Conservation (phyloP, 1,140 invertebrate genomes). For the Apocrypta bakeri region DNA sequence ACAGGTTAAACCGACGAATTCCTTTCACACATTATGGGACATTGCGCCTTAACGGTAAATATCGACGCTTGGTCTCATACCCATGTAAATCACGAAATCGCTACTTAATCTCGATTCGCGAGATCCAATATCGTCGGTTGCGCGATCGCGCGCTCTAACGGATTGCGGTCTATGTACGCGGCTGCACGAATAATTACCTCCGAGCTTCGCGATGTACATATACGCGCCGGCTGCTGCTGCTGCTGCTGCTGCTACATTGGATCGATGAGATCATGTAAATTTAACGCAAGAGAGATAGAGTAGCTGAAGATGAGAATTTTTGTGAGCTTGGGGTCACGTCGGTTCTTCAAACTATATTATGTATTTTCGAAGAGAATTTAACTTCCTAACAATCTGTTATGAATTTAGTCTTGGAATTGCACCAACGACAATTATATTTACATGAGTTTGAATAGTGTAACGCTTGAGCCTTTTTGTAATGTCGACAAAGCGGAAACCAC, state of each 20-base stretch:
- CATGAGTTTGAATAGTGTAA: too few species aligned
- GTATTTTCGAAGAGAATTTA: neutral
- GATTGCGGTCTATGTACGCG: conserved; percentile 27
- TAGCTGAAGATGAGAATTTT: neutral
- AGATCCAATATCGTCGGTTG: conserved; percentile 50
- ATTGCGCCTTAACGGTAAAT: conserved; percentile 54
- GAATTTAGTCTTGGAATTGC: too few species aligned
- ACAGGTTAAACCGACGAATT: conserved; percentile 6
- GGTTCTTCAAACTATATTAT: conserved; percentile 11
- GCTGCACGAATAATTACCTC: conserved; percentile 36
- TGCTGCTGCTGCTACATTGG: neutral
- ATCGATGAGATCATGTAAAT: conserved; percentile 38
- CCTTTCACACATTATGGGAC: neutral
- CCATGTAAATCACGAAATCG: conserved; percentile 61
- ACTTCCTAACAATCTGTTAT: too few species aligned
- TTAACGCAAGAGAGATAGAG: neutral
- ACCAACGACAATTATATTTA: too few species aligned
- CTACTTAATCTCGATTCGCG: conserved; percentile 57
- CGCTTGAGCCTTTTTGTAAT: too few species aligned
- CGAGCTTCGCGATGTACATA: conserved; percentile 17
- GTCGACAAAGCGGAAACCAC: too few species aligned
- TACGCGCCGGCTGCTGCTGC: neutral
- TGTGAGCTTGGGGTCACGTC: neutral
- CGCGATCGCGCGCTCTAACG: conserved; percentile 26
- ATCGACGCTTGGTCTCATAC: conserved; percentile 18